Base-by-base conservation (phyloP, 2,888 invertebrate species). In the Cheilosia urbana region DNA sequence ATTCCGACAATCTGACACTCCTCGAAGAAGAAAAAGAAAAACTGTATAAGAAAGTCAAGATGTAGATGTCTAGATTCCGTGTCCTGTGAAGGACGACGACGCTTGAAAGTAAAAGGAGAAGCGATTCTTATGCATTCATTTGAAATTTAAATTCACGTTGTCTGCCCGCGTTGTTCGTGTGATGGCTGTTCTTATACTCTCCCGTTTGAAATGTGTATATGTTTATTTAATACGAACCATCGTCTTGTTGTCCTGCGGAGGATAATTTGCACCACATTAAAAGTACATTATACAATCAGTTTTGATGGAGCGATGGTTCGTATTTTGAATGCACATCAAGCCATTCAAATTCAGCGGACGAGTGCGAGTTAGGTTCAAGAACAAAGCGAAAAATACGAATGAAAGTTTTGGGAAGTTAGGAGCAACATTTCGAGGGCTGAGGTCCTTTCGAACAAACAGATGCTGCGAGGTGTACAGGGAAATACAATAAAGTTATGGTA, bases 81-180 rank as follows among this genome's bases (percentile, higher is more conserved):
- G 42, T 66, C 62, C 57, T 75, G 21, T 49, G 30, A 60, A 68
- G 77, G 58, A 68, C 73, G 57, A 37, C 55, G 42, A 15, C 11
- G 40, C 17, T 49, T 24, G 40, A 71, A 78, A 71, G 71, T 71
- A 34, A 72, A 79, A 72, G 62, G 30, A 49, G 51, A 49, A 45
- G 49, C n/a, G 21, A 68, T 58, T 45, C 76, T 72, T 49, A 72
- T 76, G 66, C 66, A 85, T 68, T 85, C 77, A 85, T 81, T 85
- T 68, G 76, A 85, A 85, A 81, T 85, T 81, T 76, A 85, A 81
- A 85, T 81, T 81, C 68, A 30, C 81, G 69, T 72, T 81, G 71
- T 68, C 80, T 80, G 76, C 55, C 21, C 42, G 9, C 42, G 9
- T 7, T 30, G 42, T 30, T 37, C 15, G 24, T 45, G 51, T 5